Conservation (phyloP, 2,888 invertebrate species). For the Polymixis lichenea region DNA sequence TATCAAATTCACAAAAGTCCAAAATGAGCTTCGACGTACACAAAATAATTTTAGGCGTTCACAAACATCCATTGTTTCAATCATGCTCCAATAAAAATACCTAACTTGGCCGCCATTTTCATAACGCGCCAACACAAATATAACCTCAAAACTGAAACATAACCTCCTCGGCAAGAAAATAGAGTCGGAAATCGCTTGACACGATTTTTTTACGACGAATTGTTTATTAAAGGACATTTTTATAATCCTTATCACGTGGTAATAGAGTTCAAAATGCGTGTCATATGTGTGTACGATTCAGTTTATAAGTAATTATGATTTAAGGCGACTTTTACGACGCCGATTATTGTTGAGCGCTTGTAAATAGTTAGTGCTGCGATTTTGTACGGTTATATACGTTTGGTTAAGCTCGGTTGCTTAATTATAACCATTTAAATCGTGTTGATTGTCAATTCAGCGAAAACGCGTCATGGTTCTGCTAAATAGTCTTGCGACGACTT, state of each 20-base stretch:
- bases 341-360: slow-evolving; percentile 72
- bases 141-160: slow-evolving; percentile 60
- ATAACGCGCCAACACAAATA: slow-evolving; percentile 72
- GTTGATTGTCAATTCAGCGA: slow-evolving; percentile 67
- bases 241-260: slow-evolving; percentile 66
- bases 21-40: slow-evolving; percentile 65
- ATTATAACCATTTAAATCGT: slow-evolving; percentile 66
- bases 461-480: slow-evolving; percentile 59
- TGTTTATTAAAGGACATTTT: slow-evolving; percentile 66
- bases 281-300: slow-evolving; percentile 64
- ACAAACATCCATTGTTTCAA: slow-evolving; percentile 75
- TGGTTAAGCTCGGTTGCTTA: slow-evolving; percentile 65
- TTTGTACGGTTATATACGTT: slow-evolving; percentile 68
- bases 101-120: slow-evolving; percentile 75
- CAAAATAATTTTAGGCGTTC: slow-evolving; percentile 68
- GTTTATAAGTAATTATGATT: slow-evolving; percentile 75
- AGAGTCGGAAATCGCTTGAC: slow-evolving; percentile 64
- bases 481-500: slow-evolving; percentile 29
- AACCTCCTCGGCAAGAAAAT: slow-evolving; percentile 47
- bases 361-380: slow-evolving; percentile 70
- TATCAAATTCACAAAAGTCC: slow-evolving; percentile 62
- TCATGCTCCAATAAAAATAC: slow-evolving; percentile 77
- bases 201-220: slow-evolving; percentile 61
- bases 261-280: slow-evolving; percentile 68
- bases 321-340: slow-evolving; percentile 73